Percentiles rank a stretch among this genome's conserved stretches.
phyloP scores from a whole-genome alignment of 2,888 invertebrate genomes.

The Nineta flava region DNA sequence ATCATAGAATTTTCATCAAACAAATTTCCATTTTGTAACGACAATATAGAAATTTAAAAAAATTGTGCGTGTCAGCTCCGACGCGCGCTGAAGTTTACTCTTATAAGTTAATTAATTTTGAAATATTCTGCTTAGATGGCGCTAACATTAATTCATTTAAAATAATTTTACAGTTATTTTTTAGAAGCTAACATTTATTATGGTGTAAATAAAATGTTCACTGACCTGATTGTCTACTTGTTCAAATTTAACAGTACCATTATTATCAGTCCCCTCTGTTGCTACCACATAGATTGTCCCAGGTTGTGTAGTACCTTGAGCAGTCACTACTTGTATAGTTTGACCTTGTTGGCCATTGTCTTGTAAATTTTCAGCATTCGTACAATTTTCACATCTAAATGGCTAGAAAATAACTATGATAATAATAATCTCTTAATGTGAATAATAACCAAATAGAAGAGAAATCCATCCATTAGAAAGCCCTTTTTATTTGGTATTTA shows the following conservation, averaged over 20 bases:
- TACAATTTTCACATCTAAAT: constrained; percentile 42
- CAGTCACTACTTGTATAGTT: constrained; percentile 6
- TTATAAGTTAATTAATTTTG: too few relatives aligned
- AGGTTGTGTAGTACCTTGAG: constrained; percentile 2
- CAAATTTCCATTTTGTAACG: constrained; percentile 13
- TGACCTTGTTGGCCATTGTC: constrained; percentile 9
- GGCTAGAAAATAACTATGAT: constrained; percentile 20
- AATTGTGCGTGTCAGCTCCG: too few relatives aligned
- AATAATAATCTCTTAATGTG: too few relatives aligned
- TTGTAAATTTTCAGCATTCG: constrained; percentile 37
- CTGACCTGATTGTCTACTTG: neutral
- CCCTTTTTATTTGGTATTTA: too few relatives aligned
- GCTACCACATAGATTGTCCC: constrained; percentile 7
- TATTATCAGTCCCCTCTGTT: constrained; percentile 3
- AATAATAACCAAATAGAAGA: too few relatives aligned
- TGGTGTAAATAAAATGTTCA: neutral
- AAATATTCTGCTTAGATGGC: too few relatives aligned
- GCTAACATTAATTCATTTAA: neutral
- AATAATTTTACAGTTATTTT: neutral
- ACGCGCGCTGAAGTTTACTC: too few relatives aligned
- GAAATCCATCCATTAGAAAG: too few relatives aligned
- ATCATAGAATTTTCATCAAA: constrained; percentile 11
- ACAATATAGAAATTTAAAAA: too few relatives aligned
- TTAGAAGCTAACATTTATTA: too few relatives aligned
- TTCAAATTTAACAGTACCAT: constrained; percentile 6